Evolutionary conservation across 2,888 invertebrate species (phyloP).

Genomic region (Agrotis clavis): DNA sequence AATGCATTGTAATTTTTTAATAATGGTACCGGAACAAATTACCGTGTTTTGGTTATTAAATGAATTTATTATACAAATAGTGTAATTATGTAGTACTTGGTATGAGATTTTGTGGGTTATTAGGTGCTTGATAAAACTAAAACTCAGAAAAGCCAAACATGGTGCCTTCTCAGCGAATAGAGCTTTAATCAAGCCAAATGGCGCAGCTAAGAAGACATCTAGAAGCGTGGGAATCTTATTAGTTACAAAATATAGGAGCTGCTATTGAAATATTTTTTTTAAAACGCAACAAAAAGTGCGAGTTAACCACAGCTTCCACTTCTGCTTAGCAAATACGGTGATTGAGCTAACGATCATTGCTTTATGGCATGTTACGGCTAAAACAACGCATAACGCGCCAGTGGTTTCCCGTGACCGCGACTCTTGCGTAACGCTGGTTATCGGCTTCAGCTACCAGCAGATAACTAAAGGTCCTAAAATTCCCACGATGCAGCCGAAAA

Average conservation of each 20-base stretch:
- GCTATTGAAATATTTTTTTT: neutral
- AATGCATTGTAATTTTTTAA: constrained; percentile 17
- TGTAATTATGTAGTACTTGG: neutral
- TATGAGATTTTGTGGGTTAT: neutral
- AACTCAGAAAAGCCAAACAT: neutral
- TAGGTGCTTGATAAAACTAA: neutral
- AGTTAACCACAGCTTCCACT: constrained; percentile 27
- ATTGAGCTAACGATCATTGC: constrained; percentile 46
- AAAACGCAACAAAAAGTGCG: constrained; percentile 14
- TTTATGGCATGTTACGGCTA: constrained; percentile 61
- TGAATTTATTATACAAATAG: constrained; percentile 1
- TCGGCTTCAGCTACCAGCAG: constrained; percentile 42
- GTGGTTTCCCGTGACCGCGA: constrained; percentile 75
- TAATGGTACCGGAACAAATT: constrained; percentile 35
- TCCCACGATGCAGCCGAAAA: constrained; percentile 65
- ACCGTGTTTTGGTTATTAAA: neutral
- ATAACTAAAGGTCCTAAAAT: constrained; percentile 65
- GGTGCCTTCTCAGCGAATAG: neutral
- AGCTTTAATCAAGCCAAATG: constrained; percentile 8
- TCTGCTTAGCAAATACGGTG: constrained; percentile 40
- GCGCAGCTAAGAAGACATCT: neutral
- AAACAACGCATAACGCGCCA: constrained; percentile 62
- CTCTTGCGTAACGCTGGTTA: constrained; percentile 66
- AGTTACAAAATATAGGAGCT: neutral
- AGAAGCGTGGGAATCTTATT: constrained; percentile 19